Evolutionary conservation across 2,888 invertebrate genomes (phyloP).

Genomic region (Lasius fuliginosus): DNA sequence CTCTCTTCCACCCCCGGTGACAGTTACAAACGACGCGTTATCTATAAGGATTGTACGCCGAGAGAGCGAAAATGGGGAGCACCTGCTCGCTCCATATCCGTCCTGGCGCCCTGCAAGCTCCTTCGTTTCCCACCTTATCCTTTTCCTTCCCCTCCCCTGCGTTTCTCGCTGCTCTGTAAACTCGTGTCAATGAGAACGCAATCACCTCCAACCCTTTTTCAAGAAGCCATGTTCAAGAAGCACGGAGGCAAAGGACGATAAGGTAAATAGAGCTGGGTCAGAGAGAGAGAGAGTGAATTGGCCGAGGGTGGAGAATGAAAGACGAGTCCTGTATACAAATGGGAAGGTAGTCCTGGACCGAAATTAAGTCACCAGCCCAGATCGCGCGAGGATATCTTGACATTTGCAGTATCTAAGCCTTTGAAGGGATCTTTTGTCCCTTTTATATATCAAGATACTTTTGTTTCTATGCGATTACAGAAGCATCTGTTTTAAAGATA

Average conservation of each 20-base stretch:
- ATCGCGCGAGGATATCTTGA: slow-evolving; percentile 63
- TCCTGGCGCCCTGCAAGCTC: slow-evolving; percentile 48
- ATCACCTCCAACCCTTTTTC: slow-evolving; percentile 74
- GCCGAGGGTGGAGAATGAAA: slow-evolving; percentile 12
- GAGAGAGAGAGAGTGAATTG: slow-evolving; percentile 32
- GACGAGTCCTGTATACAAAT: slow-evolving; percentile 72
- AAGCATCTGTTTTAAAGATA: background rate
- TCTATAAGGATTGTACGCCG: slow-evolving; percentile 83
- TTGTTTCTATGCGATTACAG: background rate
- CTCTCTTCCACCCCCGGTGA: slow-evolving; percentile 75
- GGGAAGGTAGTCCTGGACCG: slow-evolving; percentile 54
- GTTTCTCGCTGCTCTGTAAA: slow-evolving; percentile 74
- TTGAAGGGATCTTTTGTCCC: slow-evolving; percentile 26
- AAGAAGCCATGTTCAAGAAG: slow-evolving; percentile 44
- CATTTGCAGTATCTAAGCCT: slow-evolving; percentile 29
- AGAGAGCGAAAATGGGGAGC: slow-evolving; percentile 82
- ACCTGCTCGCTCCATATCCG: slow-evolving; percentile 81
- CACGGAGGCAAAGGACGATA: slow-evolving; percentile 19
- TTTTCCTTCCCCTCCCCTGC: slow-evolving; percentile 19
- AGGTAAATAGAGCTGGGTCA: slow-evolving; percentile 33
- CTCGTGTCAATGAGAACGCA: slow-evolving; percentile 79
- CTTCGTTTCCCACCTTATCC: slow-evolving; percentile 41
- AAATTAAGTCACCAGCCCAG: slow-evolving; percentile 67
- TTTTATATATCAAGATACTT: slow-evolving; percentile 8
- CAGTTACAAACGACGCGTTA: slow-evolving; percentile 85